Percentiles rank a stretch among this genome's conserved stretches.
These are phyloP conservation scores for Oryzias dopingdopingensis DNA, from an alignment of 2,797 vertebrate species.

Conservation along the genomic window DNA sequence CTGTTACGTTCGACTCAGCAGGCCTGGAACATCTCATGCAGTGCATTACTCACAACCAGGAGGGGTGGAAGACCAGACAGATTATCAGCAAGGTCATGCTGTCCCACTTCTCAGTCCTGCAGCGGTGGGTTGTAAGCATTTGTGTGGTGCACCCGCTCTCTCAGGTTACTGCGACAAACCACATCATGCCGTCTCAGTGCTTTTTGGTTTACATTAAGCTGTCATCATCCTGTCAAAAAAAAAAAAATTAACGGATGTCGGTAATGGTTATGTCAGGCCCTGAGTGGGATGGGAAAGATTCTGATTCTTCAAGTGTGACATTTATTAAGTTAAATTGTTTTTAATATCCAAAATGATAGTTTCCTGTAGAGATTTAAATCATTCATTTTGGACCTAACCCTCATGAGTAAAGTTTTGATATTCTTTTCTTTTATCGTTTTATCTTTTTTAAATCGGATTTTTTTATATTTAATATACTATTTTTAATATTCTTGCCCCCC, in stretches of 20 bases:
- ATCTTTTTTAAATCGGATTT: too few relatives aligned
- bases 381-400: too few relatives aligned
- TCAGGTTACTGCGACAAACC: conserved; percentile 50
- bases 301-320: conserved; percentile 3
- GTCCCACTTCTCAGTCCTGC: conserved; percentile 59
- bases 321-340: conserved; percentile 5
- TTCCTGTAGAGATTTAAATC: too few relatives aligned
- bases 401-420: too few relatives aligned
- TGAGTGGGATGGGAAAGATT: neutral
- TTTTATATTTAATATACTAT: too few relatives aligned
- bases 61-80: conserved; percentile 51
- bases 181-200: conserved; percentile 33
- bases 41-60: conserved; percentile 41
- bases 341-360: too few relatives aligned
- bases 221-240: conserved; percentile 27
- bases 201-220: conserved; percentile 19
- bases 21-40: conserved; percentile 36
- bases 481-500: too few relatives aligned
- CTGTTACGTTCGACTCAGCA: conserved; percentile 42
- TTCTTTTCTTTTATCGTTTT: too few relatives aligned
- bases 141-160: conserved; percentile 30
- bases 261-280: conserved; percentile 4
- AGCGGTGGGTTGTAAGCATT: conserved; percentile 23
- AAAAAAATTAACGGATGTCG: neutral
- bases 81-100: conserved; percentile 70